Evolutionary conservation across 2,113 vertebrate genomes (phyloP).

Genomic region (Nerophis lumbriciformis): DNA sequence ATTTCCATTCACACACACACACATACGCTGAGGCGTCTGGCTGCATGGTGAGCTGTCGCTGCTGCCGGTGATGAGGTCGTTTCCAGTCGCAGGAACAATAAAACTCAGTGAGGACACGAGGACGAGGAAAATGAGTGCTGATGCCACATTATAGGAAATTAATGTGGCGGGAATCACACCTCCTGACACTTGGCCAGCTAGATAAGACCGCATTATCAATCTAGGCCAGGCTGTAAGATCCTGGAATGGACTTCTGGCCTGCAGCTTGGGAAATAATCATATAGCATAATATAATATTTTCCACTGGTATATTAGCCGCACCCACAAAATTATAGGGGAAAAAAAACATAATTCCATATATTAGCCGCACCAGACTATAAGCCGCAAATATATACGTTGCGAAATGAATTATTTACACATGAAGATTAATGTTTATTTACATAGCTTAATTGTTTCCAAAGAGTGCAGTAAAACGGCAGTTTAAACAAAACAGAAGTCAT

Average conservation of each 20-base stretch:
- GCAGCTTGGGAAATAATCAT: background rate
- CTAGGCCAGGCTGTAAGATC: conserved; percentile 16
- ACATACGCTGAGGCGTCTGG: background rate
- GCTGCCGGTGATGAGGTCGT: background rate
- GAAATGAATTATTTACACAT: too few relatives aligned
- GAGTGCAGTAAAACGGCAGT: too few relatives aligned
- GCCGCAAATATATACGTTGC: too few relatives aligned
- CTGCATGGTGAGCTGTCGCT: too few relatives aligned
- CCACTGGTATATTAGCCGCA: too few relatives aligned
- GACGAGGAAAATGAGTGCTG: conserved; percentile 20
- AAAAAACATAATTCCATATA: too few relatives aligned
- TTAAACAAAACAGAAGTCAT: too few relatives aligned
- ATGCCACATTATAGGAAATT: conserved; percentile 29
- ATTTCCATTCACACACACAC: conserved; percentile 29
- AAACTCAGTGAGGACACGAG: conserved; percentile 9
- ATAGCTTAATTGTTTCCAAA: too few relatives aligned
- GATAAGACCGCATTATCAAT: conserved; percentile 36
- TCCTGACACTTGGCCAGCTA: conserved; percentile 24
- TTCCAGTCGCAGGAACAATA: conserved; percentile 20
- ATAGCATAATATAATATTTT: background rate
- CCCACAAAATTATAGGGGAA: too few relatives aligned
- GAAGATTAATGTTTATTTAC: too few relatives aligned
- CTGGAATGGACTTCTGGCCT: conserved; percentile 5
- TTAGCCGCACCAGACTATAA: too few relatives aligned
- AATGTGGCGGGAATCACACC: conserved; percentile 37